Conservation (phyloP, 2,797 vertebrate genomes). For the Tangara arthus region DNA sequence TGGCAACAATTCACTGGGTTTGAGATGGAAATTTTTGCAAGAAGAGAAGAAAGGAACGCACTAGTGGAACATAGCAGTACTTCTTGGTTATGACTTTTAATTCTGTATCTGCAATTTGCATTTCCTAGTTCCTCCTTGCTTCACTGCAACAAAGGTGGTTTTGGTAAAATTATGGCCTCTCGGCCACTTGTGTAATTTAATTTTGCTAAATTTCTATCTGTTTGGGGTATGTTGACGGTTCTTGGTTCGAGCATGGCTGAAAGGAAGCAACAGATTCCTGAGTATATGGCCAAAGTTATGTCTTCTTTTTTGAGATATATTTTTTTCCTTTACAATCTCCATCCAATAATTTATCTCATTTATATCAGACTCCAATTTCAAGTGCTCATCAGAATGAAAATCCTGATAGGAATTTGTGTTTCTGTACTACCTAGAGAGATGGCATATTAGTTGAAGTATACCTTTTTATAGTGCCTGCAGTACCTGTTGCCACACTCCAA, state of each 20-base stretch:
- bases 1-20: background rate
- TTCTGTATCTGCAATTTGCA: background rate
- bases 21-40: background rate
- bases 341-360: background rate
- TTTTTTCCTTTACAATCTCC: background rate
- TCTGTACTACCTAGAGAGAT: background rate
- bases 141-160: background rate
- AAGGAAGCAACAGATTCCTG: background rate
- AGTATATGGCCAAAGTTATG: background rate
- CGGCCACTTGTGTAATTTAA: background rate
- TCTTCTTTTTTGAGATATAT: background rate
- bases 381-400: background rate
- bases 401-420: background rate
- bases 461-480: background rate
- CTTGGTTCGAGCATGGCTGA: background rate
- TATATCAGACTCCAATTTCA: background rate
- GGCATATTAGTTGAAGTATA: background rate
- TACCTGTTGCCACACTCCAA: background rate
- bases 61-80: rapidly evolving
- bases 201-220: background rate
- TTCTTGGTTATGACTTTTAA: background rate
- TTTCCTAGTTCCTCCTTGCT: background rate
- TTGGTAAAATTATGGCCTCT: background rate
- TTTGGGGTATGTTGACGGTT: background rate
- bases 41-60: background rate